Evolutionary conservation across 2,797 vertebrate species (phyloP), one percentile per base, ranked within the genome.

Genomic region (Oophaga sylvatica): DNA sequence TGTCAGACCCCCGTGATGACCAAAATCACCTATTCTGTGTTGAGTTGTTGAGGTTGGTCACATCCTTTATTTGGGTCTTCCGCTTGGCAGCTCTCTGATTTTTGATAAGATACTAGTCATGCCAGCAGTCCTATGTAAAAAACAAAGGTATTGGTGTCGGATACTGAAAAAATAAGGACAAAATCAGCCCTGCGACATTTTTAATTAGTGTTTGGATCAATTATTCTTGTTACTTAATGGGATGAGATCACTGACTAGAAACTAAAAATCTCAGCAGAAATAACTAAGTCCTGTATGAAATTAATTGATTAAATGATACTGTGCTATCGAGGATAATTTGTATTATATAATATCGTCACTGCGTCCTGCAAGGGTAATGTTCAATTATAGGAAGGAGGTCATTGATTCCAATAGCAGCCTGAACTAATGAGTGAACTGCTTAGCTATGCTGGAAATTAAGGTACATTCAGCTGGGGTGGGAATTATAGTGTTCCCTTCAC

Each of bases 331-430:
- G 63, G 22, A 65, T 26, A 65, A 65, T 65, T 65, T 65, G 63
- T 65, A 65, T n/a, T n/a, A 65, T 65, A 65, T 16, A 65, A 65
- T 13, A 67, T 67, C n/a, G 11, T 29, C 65, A 67, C n/a, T 22
- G n/a, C 9, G 12, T 67, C n/a, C 8, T 29, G 20, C n/a, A 67
- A 29, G 65, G 11, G n/a, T 65, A 67, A 67, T 29, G 65, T 67
- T n/a, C 62, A 65, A 65, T 65, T 65, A 65, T 65, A 65, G 62
- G 62, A 65, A 67, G 20, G 65, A 29, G 65, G 65, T 67, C 65
- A 29, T 29, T 67, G 65, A 67, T 67, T 67, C n/a, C n/a, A 26
- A 67, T 26, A 29, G 65, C 12, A 13, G 65, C 11, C 11, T 67
- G 11, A 67, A 67, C 13, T 26, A 67, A 29, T 29, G 57, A 15